phyloP scores from a whole-genome alignment of 2,888 invertebrate genomes.

The Synergus japonicus region DNA sequence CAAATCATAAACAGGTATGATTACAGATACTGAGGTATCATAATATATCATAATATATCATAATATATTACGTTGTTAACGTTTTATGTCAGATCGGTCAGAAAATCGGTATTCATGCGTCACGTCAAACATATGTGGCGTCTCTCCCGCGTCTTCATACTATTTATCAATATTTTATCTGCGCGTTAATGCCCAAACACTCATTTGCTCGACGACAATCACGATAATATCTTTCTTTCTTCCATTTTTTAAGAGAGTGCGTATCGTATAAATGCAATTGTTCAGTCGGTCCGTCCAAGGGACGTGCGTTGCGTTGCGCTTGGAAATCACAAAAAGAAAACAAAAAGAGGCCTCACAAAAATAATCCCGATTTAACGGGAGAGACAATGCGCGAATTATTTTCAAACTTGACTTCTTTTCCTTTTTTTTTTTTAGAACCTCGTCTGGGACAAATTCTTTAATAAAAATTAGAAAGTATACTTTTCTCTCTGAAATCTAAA shows the following conservation, averaged over 20 bases:
- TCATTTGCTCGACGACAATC: constrained; percentile 49
- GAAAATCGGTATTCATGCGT: not conserved
- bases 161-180: constrained; percentile 34
- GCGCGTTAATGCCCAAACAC: constrained; percentile 53
- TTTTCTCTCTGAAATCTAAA: constrained; percentile 15
- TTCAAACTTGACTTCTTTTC: constrained; percentile 24
- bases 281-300: constrained; percentile 54
- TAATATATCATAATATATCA: constrained; percentile 59
- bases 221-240: constrained; percentile 44
- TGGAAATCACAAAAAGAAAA: constrained; percentile 49
- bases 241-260: constrained; percentile 42
- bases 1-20: constrained; percentile 54
- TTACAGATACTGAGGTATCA: constrained; percentile 51
- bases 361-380: constrained; percentile 15
- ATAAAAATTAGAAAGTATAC: constrained; percentile 19
- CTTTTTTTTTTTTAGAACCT: not conserved
- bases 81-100: constrained; percentile 9
- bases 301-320: constrained; percentile 41
- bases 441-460: constrained; percentile 37
- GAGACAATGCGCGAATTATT: constrained; percentile 34
- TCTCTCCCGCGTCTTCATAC: constrained; percentile 8
- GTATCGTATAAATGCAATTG: constrained; percentile 57
- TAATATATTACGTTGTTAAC: constrained; percentile 55
- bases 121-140: not conserved
- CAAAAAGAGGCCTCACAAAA: constrained; percentile 32